These are phyloP conservation scores for Tachycineta bicolor DNA, from an alignment of 2,113 vertebrate species.

Conservation along the genomic window DNA sequence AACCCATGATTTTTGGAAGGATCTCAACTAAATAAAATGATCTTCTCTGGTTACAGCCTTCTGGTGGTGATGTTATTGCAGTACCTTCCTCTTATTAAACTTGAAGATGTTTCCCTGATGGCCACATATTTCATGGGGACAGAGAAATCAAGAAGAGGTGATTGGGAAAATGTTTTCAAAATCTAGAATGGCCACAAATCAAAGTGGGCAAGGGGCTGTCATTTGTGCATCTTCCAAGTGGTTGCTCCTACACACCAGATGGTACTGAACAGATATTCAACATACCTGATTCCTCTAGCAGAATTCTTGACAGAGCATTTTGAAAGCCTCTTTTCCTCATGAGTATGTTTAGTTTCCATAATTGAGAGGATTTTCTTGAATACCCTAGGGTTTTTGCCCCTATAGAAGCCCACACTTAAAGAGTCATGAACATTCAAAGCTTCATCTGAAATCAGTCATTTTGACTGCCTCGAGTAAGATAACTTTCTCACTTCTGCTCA, in stretches of 20 bases:
- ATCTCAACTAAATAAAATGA: neutral
- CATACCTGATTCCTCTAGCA: neutral
- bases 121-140: fast-evolving
- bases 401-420: neutral
- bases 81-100: neutral
- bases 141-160: neutral
- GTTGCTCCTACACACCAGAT: neutral
- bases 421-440: neutral
- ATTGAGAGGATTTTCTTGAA: neutral
- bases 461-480: neutral
- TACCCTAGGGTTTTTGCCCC: fast-evolving
- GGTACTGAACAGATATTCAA: neutral
- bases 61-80: neutral
- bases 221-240: neutral
- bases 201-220: neutral
- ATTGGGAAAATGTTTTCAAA: neutral
- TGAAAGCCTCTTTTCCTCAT: neutral
- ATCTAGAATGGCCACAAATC: neutral
- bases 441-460: neutral
- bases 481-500: neutral
- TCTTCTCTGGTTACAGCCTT: neutral
- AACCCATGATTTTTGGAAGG: neutral
- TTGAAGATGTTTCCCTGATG: neutral
- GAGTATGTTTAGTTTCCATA: neutral
- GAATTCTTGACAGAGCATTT: neutral